phyloP scores from a whole-genome alignment of 2,888 invertebrate species.

The Antitype chi region DNA sequence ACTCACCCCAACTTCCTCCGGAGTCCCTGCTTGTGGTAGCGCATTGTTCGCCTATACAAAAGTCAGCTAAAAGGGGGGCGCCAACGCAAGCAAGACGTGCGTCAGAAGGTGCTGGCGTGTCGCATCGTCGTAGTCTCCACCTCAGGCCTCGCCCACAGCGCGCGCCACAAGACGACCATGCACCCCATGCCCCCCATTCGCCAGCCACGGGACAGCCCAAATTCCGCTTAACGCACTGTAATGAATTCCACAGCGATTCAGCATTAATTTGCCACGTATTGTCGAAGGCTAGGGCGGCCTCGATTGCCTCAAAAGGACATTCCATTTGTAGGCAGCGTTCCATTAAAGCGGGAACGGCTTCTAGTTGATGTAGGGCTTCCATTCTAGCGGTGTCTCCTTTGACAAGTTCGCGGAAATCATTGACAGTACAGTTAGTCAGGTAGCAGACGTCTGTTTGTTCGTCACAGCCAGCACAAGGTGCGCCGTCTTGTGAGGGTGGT shows the following conservation, averaged over 20 bases:
- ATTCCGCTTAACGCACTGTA: constrained; percentile 88
- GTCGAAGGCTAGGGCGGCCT: constrained; percentile 78
- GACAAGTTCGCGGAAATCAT: constrained; percentile 81
- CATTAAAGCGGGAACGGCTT: constrained; percentile 83
- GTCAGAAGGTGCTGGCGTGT: constrained; percentile 83
- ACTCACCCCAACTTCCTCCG: constrained; percentile 83
- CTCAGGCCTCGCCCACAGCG: constrained; percentile 82
- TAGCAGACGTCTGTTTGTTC: constrained; percentile 84
- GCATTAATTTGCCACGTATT: constrained; percentile 85
- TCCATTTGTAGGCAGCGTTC: constrained; percentile 85
- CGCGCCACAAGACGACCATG: constrained; percentile 85
- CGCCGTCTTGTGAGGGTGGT: constrained; percentile 83
- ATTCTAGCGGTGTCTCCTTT: constrained; percentile 78
- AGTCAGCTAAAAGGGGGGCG: constrained; percentile 77
- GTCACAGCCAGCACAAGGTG: constrained; percentile 82
- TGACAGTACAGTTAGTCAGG: constrained; percentile 82
- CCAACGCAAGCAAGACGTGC: constrained; percentile 78
- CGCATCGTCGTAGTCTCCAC: constrained; percentile 84
- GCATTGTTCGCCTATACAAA: constrained; percentile 85
- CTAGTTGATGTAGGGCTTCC: constrained; percentile 81
- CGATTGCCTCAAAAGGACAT: constrained; percentile 85
- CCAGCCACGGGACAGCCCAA: constrained; percentile 87
- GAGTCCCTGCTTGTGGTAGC: constrained; percentile 75
- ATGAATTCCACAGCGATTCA: constrained; percentile 86
- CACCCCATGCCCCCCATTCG: constrained; percentile 85